A percentile compares a stretch with the other conserved stretches of the same genome.
Conservation (phyloP, 2,113 vertebrate genomes). For the Sapajus apella region DNA sequence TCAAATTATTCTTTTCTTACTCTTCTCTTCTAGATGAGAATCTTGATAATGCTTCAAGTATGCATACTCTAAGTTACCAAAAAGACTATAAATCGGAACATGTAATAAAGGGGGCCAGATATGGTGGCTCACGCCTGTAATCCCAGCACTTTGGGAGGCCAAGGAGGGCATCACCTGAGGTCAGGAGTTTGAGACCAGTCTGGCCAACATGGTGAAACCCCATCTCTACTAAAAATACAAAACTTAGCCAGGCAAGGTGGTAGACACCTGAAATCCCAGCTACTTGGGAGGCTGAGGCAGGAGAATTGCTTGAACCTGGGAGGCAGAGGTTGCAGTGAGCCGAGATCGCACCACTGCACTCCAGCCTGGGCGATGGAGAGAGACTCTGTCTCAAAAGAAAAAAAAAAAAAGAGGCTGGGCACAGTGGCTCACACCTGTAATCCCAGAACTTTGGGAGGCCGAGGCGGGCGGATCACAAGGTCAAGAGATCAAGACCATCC, state of each 20-base stretch:
- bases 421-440: not conserved
- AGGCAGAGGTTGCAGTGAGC: too few species aligned
- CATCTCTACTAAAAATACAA: too few species aligned
- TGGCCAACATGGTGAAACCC: too few species aligned
- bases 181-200: not conserved
- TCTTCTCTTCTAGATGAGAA: not conserved
- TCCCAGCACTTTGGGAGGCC: not conserved
- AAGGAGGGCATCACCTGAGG: not conserved
- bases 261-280: too few species aligned
- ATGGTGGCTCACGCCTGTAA: not conserved
- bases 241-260: too few species aligned
- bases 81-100: not conserved
- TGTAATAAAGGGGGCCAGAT: not conserved
- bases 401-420: not conserved
- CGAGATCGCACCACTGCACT: too few species aligned
- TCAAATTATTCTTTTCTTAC: not conserved
- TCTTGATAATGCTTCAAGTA: not conserved
- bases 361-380: not conserved
- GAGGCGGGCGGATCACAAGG: not conserved
- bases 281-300: too few species aligned
- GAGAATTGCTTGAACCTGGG: too few species aligned
- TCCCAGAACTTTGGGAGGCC: not conserved
- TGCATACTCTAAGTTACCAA: not conserved
- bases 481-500: not conserved
- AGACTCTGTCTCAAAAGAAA: not conserved